Conservation (phyloP, 1,140 invertebrate genomes). For the Eufriesea mexicana region DNA sequence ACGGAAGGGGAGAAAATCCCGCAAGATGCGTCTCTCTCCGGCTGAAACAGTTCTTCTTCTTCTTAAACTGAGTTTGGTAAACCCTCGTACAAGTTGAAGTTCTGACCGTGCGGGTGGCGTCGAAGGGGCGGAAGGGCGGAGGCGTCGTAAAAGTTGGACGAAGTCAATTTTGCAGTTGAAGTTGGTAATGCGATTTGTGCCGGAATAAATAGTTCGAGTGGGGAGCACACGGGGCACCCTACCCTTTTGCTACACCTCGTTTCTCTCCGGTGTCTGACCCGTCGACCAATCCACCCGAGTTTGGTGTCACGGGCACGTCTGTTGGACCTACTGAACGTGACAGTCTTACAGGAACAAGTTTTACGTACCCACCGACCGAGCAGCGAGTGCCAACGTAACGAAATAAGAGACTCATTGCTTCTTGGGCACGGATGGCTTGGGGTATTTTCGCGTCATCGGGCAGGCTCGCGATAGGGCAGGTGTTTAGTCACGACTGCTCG, state of each 20-base stretch:
- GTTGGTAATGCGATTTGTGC: slow-evolving; percentile 82
- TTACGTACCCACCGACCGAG: slow-evolving; percentile 43
- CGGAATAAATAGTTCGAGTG: slow-evolving; percentile 80
- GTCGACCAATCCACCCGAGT: slow-evolving; percentile 61
- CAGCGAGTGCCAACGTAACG: slow-evolving; percentile 29
- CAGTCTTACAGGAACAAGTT: slow-evolving; percentile 50
- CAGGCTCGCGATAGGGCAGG: too few species aligned
- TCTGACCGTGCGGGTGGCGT: slow-evolving; percentile 75
- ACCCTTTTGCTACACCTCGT: slow-evolving; percentile 52
- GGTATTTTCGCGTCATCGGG: not conserved
- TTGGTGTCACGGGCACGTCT: slow-evolving; percentile 64
- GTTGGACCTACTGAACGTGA: slow-evolving; percentile 56
- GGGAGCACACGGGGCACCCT: slow-evolving; percentile 46
- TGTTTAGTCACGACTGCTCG: too few species aligned
- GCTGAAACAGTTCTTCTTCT: slow-evolving; percentile 79
- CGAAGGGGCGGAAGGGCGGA: slow-evolving; percentile 72
- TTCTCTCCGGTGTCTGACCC: slow-evolving; percentile 52
- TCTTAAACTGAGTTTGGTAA: slow-evolving; percentile 82
- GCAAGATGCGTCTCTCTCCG: slow-evolving; percentile 71
- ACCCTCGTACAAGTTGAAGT: slow-evolving; percentile 81
- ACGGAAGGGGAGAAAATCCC: slow-evolving; percentile 62
- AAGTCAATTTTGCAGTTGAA: slow-evolving; percentile 82
- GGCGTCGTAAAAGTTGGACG: slow-evolving; percentile 80
- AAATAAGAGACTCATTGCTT: slow-evolving; percentile 47
- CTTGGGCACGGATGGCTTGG: slow-evolving; percentile 18